A percentile compares a stretch with the other conserved stretches of the same genome.
phyloP scores from a whole-genome alignment of 2,888 invertebrate species.

The Drosophila setosimentum region DNA sequence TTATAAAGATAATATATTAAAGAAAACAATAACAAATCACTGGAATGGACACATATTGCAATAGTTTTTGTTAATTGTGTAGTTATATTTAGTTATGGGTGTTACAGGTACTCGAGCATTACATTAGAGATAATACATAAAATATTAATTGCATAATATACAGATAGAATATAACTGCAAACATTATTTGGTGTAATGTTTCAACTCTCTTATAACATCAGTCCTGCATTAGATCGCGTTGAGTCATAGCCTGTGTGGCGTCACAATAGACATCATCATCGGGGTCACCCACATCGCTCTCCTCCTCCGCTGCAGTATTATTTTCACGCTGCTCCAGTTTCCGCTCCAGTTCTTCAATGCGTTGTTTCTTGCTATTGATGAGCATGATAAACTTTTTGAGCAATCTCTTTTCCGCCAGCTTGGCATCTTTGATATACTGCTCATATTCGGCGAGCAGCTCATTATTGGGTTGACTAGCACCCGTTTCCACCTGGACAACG shows the following conservation, averaged over 20 bases:
- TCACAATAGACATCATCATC: conserved; percentile 29
- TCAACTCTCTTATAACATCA: conserved; percentile 6
- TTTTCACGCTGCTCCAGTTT: conserved; percentile 25
- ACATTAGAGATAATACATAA: neutral
- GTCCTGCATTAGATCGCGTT: conserved; percentile 6
- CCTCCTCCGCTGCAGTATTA: conserved; percentile 6
- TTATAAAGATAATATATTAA: conserved; percentile 75
- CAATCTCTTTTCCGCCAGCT: conserved; percentile 56
- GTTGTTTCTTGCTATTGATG: conserved; percentile 77
- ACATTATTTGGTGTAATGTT: conserved; percentile 2
- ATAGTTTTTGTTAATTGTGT: neutral
- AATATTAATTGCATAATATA: neutral
- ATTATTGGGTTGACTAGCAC: conserved; percentile 27
- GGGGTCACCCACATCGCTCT: conserved; percentile 7
- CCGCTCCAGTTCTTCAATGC: conserved; percentile 71
- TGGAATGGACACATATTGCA: conserved; percentile 20
- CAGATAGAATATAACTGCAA: conserved; percentile 6
- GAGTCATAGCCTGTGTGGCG: conserved; percentile 50
- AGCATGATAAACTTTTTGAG: conserved; percentile 73
- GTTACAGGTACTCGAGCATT: neutral
- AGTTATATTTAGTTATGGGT: neutral
- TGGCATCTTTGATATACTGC: conserved; percentile 60
- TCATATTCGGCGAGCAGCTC: conserved; percentile 58
- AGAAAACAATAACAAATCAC: conserved; percentile 57
- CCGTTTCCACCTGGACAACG: neutral